Base-by-base conservation (phyloP, 1,140 invertebrate species). In the Solenopsis fugax region DNA sequence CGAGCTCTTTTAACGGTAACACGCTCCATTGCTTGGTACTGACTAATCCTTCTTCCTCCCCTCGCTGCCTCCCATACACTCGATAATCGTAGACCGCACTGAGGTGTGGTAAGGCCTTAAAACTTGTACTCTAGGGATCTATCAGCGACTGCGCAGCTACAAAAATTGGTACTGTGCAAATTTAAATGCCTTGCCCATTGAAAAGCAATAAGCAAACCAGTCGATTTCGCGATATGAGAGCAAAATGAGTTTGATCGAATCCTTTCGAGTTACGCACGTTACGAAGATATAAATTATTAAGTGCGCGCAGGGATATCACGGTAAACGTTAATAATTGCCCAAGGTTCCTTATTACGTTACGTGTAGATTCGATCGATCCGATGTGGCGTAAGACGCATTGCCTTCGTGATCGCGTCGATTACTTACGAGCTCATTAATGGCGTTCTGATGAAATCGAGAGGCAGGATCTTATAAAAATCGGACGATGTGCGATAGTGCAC, bases 341-440 rank as follows among this genome's bases (percentile, higher is more conserved):
- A 50, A 21, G 41, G 58, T 62, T 77, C 41, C 45, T 81, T 81
- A 81, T 72, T 81, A 80, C 48, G 21, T 56, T 56, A 81, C n/a
- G 37, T 54, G 24, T 13, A 72, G 65, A 81, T 81, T 37, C 1
- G 65, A 81, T 81, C 78, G 37, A 0, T 24, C 41, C 48, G 37
- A 48, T 5, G 24, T 5, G 21, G 2, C 21, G 37, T 56, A 91
- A 91, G 89, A 91, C 84, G 78, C 89, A 73, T 58, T 34, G 54
- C 54, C 85, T 87, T 91, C 90, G 80, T 87, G 90, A 91, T 91
- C 87, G 87, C 85, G 88, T 87, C 90, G 90, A 91, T 91, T 91
- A 91, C 69, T 72, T 80, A 24, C 58, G 71, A 75, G 56, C 58
- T 88, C 71, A 54, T 72, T 90, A 82, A 73, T 76, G 67, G 24